Base-by-base conservation (phyloP, 2,113 vertebrate genomes). In the Pterophyllum scalare region DNA sequence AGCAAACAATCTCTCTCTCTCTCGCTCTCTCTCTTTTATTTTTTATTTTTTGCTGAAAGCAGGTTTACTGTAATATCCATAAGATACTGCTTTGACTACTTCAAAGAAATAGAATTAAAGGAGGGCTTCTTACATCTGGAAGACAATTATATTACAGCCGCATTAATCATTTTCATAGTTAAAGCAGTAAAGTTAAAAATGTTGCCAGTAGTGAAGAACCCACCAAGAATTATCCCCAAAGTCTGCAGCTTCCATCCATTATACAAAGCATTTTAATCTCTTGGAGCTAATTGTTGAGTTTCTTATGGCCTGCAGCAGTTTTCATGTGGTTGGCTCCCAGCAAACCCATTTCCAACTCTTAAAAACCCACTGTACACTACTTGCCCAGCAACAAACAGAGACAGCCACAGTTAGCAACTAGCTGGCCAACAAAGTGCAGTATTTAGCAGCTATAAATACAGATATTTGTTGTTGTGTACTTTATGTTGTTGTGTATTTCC, bases 271-370 rank as follows among this genome's bases (percentile, higher is more conserved):
- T 52, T 52, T 72, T 54, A 72, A 46, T 46, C 43, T 52, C 67
- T 54, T 72, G 46, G 46, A 72, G 67, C 46, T n/a, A 72, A 72
- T 33, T 72, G 26, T 54, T 72, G 46, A 31, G 67, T 54, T 72
- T 72, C 46, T 72, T 33, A 72, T 1, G 52, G 67, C 67, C 67
- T 72, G 46, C 20, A 72, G 46, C 46, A 72, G 5, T 72, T 72
- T 31, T 72, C 28, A 54, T 28, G 52, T 54, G 67, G 67, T 72
- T 54, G 19, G 54, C 46, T 72, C 26, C 67, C 67, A 72, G 4
- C 46, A 72, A 72, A 54, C 26, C 67, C 7, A 72, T 33, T 54
- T 72, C 67, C 26, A 59, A 13, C 74, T 58, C 33, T 40, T 58
- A 12, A 59, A 75, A 76, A 0, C 33, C 54, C 54, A 58, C 58